Conservation (phyloP, 1,140 invertebrate species). For the Platyscapa corneri region DNA sequence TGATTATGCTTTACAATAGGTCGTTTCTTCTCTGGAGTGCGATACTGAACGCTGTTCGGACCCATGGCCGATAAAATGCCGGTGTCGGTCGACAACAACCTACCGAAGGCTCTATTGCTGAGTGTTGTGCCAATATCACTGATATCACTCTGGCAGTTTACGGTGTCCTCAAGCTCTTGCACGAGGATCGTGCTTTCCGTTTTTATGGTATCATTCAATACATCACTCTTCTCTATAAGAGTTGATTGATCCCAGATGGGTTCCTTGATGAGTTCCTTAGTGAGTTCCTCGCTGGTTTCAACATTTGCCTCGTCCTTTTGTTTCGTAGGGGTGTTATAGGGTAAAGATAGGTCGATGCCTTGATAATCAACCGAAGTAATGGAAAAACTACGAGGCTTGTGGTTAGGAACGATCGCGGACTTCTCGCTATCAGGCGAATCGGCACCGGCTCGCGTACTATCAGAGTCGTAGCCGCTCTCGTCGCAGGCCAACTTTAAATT, state of each 20-base stretch:
- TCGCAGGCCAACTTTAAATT: conserved; percentile 74
- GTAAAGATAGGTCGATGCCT: conserved; percentile 58
- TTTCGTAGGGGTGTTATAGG: conserved; percentile 55
- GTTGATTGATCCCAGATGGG: background rate
- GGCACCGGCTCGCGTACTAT: conserved; percentile 77
- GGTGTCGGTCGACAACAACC: background rate
- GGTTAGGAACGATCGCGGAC: conserved; percentile 56
- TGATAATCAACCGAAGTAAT: conserved; percentile 66
- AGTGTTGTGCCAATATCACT: background rate
- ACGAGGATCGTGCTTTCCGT: conserved; percentile 55
- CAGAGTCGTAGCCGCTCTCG: conserved; percentile 81
- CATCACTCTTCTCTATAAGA: background rate
- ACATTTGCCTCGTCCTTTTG: background rate
- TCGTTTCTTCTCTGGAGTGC: conserved; percentile 50
- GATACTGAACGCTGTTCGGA: background rate
- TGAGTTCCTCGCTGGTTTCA: background rate
- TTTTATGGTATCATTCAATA: conserved; percentile 47
- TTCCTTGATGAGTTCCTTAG: background rate
- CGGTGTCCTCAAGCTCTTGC: conserved; percentile 53
- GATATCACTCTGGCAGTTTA: background rate
- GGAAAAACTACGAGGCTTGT: conserved; percentile 64
- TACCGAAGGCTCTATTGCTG: background rate
- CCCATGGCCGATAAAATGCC: background rate
- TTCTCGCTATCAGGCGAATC: conserved; percentile 75
- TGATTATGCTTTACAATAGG: background rate